These are phyloP conservation scores for Trachelus stipa DNA, from an alignment of 2,888 invertebrate genomes.

Conservation along the genomic window DNA sequence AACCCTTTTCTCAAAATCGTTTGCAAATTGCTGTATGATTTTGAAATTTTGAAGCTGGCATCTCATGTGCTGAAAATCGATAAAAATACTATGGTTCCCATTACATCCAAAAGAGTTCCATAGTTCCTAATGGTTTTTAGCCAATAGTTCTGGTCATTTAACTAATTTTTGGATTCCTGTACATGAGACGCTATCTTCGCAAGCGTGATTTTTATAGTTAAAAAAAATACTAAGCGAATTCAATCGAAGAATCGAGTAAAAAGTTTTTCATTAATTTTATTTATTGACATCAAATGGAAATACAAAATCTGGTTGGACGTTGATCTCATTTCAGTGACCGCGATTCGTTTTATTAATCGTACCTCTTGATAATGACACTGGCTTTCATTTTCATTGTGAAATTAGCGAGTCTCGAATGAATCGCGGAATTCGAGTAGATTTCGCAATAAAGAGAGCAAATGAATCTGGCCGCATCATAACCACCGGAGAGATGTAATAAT, in stretches of 20 bases:
- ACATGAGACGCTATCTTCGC: too few relatives aligned
- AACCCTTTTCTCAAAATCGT: neutral
- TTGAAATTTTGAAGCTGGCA: too few relatives aligned
- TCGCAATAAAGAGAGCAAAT: neutral
- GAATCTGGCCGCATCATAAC: neutral
- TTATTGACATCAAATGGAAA: neutral
- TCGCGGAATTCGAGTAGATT: neutral
- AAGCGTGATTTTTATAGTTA: too few relatives aligned
- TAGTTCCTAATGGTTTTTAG: too few relatives aligned
- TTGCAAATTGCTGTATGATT: neutral
- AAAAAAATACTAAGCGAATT: too few relatives aligned
- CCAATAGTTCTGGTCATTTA: too few relatives aligned
- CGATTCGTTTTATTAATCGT: neutral
- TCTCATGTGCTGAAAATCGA: too few relatives aligned
- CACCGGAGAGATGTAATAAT: neutral
- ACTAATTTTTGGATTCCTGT: too few relatives aligned
- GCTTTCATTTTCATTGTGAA: neutral
- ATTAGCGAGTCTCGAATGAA: neutral
- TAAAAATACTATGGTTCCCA: too few relatives aligned
- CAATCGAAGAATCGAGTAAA: neutral
- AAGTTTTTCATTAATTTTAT: neutral
- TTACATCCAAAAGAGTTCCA: too few relatives aligned
- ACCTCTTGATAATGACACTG: neutral
- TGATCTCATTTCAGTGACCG: neutral
- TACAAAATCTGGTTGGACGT: neutral